Base-by-base conservation (phyloP, 2,888 invertebrate genomes). In the Pollenia labialis region DNA sequence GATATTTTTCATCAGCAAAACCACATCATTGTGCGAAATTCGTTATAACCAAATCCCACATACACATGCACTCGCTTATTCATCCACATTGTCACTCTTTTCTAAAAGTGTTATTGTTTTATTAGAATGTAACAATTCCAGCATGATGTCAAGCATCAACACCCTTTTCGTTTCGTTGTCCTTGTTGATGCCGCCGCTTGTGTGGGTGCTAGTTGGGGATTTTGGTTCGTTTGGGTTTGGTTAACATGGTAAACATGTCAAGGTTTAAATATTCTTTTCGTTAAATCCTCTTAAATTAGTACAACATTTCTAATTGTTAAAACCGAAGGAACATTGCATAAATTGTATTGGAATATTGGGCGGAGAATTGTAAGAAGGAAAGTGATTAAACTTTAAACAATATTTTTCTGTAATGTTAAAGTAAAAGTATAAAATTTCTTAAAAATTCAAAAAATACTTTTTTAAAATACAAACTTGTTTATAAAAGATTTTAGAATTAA, bases 131-230 rank as follows among this genome's bases (percentile, higher is more conserved):
- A 69, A 50, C 81, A 82, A 80, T 71, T 81, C 64, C 58, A 77
- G 83, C 85, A 83, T 85, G 79, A 80, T 83, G 83, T 83, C 87
- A 88, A 75, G 87, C 87, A 83, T 88, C 87, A 88, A 88, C 87
- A 88, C 87, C 87, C 87, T 85, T 85, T 32, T 85, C 66, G 9
- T 68, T 68, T 18, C 46, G 48, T 62, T 69, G 44, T 74, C 58
- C 66, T 74, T 79, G 72, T 18, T 46, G 18, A 6, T 62, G 46
- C 11, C 14, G n/a, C 0, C 46, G 74, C 0, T 42, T 52, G 3
- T 16, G 44, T 32, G 54, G 40, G 16, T 60, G 14, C 23, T 44
- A 44, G 44, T 50, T 23, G 48, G 74, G 48, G 69, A 2, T 52
- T 60, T 56, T 75, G 42, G 79, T 66, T 64, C 23, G 58, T 58